Percentiles rank a stretch among this genome's conserved stretches.
phyloP scores from a whole-genome alignment of 2,797 vertebrate species.

The Amphiprion clarkii region DNA sequence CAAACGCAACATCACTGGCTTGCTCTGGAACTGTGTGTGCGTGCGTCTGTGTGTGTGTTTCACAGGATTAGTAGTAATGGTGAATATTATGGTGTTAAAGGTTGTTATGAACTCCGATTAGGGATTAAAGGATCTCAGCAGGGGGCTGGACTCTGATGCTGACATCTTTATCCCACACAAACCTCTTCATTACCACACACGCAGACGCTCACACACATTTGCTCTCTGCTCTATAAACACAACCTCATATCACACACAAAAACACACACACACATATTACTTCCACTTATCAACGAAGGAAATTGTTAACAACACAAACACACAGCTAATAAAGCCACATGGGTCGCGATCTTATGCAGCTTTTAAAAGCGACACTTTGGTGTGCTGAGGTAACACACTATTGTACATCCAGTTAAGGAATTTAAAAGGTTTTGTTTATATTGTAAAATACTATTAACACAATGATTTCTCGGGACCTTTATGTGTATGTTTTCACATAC shows the following conservation, averaged over 20 bases:
- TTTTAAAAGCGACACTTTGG: background rate
- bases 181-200: conserved; percentile 10
- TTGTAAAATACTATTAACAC: background rate
- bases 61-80: conserved; percentile 68
- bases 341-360: background rate
- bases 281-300: conserved; percentile 7
- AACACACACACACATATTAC: background rate
- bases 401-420: background rate
- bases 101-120: conserved; percentile 66
- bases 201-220: conserved; percentile 1
- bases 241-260: background rate
- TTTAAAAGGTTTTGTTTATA: background rate
- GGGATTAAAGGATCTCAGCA: conserved; percentile 55
- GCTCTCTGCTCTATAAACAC: background rate
- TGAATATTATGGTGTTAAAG: conserved; percentile 69
- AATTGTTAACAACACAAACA: background rate
- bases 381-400: background rate
- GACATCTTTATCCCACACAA: conserved; percentile 54
- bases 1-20: background rate
- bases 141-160: conserved; percentile 38
- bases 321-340: conserved; percentile 9
- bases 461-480: background rate
- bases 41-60: conserved; percentile 23
- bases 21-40: conserved; percentile 1
- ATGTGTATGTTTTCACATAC: background rate